Percentiles rank a stretch among this genome's conserved stretches.
Conservation (phyloP, 1,140 invertebrate species). For the Manduca sexta region DNA sequence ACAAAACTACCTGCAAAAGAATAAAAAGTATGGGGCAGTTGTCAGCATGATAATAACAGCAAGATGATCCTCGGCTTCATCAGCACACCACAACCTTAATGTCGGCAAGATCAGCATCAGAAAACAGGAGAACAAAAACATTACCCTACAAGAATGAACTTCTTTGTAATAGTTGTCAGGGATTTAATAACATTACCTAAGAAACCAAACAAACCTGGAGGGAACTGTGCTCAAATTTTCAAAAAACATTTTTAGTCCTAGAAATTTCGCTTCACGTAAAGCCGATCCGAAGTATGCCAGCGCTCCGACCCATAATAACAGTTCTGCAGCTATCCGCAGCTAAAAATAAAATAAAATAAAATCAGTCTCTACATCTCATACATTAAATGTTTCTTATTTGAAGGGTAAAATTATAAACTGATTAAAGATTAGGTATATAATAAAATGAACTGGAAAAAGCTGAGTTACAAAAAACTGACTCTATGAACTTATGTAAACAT, state of each 20-base stretch:
- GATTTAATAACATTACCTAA: background rate
- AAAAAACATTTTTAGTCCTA: slow-evolving; percentile 91
- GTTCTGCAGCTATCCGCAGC: slow-evolving; percentile 80
- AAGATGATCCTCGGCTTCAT: slow-evolving; percentile 91
- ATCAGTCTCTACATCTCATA: too few relatives aligned
- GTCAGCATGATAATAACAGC: slow-evolving; percentile 96
- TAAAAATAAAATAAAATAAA: slow-evolving; percentile 16
- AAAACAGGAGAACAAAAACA: slow-evolving; percentile 95
- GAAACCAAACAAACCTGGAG: slow-evolving; percentile 37
- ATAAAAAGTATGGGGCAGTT: slow-evolving; percentile 97
- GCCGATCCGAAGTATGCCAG: slow-evolving; percentile 88
- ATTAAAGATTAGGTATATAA: background rate
- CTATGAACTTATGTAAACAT: background rate
- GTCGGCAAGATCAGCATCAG: slow-evolving; percentile 89
- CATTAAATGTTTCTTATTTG: too few relatives aligned
- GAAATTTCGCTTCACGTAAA: slow-evolving; percentile 85
- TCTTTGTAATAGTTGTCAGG: too few relatives aligned
- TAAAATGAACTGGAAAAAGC: background rate
- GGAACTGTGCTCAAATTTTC: slow-evolving; percentile 86
- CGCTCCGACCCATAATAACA: slow-evolving; percentile 83
- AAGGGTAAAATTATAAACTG: too few relatives aligned
- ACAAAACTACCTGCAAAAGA: slow-evolving; percentile 92
- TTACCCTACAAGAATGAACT: slow-evolving; percentile 77
- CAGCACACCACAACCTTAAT: slow-evolving; percentile 86
- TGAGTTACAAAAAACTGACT: background rate